Base-by-base conservation (phyloP, 2,113 vertebrate species). In the Nematolebias whitei region DNA sequence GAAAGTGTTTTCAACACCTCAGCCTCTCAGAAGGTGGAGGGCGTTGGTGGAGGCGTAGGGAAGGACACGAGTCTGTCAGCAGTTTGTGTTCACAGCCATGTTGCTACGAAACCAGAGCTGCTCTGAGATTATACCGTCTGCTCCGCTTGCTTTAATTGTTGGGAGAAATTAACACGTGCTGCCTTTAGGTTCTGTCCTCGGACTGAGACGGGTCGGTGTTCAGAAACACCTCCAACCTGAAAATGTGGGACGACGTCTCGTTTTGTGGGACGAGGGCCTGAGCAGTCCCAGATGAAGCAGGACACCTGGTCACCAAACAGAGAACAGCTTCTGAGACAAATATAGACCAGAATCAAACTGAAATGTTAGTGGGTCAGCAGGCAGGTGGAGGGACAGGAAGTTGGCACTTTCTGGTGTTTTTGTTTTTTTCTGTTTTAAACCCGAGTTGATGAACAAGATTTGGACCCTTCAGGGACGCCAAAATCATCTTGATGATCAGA, bases 121-220 rank as follows among this genome's bases (percentile, higher is more conserved):
- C 82, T 56, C 80, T 87, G 85, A 89, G 86, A 93, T 94, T 93
- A 92, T 90, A 89, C 81, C 89, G 89, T 89, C 90, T 87, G 85
- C 82, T 74, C 32, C 5, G 7, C 76, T 80, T 91, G 86, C 84
- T 72, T 35, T 92, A 92, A 93, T 93, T 86, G 85, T 84, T 76
- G 14, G 71, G 65, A 26, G 79, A 74, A 29, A 83, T 85, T 80
- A 77, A 53, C 61, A 56, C 63, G 71, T 69, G 48, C 63, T 40
- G 48, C 66, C 63, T 74, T 74, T 78, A 73, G 83, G 79, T 86
- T 83, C 78, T n/a, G n/a, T n/a, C n/a, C n/a, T n/a, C n/a, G n/a
- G 7, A 3, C 26, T 29, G 26, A 29, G 26, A 29, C 26, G 26
- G 7, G 26, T 29, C 26, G 26, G 3, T 7, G 26, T 29, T 29